A percentile compares a stretch with the other conserved stretches of the same genome.
Evolutionary conservation across 1,140 invertebrate species (phyloP).

Genomic region (Ceratoteleas bidentatus): DNA sequence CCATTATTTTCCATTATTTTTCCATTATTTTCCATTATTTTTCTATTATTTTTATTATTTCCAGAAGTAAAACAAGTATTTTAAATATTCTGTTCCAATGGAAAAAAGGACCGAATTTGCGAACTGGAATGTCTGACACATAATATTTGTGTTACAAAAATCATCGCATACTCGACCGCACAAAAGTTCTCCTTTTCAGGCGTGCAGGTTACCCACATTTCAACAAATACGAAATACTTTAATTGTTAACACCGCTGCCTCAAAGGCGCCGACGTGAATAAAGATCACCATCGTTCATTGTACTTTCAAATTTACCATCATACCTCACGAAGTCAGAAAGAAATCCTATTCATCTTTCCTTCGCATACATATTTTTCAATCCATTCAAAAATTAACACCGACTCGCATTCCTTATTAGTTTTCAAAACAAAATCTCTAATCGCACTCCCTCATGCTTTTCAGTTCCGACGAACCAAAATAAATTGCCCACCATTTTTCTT

Average conservation of each 20-base stretch:
- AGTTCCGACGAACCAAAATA: slow-evolving; percentile 22
- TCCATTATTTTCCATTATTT: too few species aligned
- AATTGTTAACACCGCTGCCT: slow-evolving; percentile 46
- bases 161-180: slow-evolving; percentile 50
- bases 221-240: slow-evolving; percentile 55
- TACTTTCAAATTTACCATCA: slow-evolving; percentile 42
- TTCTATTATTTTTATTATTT: too few species aligned
- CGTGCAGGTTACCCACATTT: slow-evolving; percentile 56
- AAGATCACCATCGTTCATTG: slow-evolving; percentile 51
- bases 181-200: slow-evolving; percentile 51
- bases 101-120: too few species aligned
- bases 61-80: too few species aligned
- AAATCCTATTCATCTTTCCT: slow-evolving; percentile 43
- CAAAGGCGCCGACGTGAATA: slow-evolving; percentile 54
- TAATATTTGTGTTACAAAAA: slow-evolving; percentile 62
- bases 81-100: too few species aligned
- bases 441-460: slow-evolving; percentile 12
- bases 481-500: slow-evolving; percentile 38
- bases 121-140: slow-evolving; percentile 11
- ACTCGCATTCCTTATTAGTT: slow-evolving; percentile 48
- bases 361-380: slow-evolving; percentile 37
- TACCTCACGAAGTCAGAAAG: slow-evolving; percentile 50
- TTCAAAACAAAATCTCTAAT: slow-evolving; percentile 58
- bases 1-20: too few species aligned
- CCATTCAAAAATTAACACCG: slow-evolving; percentile 56